These are phyloP conservation scores for Bicyclus anynana DNA, from an alignment of 1,140 invertebrate species.

Conservation along the genomic window DNA sequence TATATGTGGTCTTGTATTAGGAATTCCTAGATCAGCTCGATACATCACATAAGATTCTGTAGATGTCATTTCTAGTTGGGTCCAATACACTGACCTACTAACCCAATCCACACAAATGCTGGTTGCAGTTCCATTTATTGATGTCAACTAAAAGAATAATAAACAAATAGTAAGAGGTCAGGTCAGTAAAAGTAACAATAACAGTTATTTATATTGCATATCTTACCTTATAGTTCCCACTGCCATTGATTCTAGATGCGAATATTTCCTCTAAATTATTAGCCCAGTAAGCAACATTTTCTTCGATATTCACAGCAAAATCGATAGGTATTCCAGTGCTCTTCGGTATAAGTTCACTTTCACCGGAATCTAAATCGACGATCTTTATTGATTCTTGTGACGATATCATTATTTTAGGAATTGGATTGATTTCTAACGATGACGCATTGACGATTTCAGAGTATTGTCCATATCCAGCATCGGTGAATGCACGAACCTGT, in stretches of 20 bases:
- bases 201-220: background rate
- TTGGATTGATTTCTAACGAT: constrained; percentile 83
- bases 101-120: constrained; percentile 92
- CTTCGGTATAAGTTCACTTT: constrained; percentile 77
- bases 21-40: constrained; percentile 79
- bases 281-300: constrained; percentile 89
- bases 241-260: constrained; percentile 78
- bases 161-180: background rate
- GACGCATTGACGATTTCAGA: constrained; percentile 80
- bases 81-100: constrained; percentile 88
- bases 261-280: constrained; percentile 88
- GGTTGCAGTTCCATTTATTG: constrained; percentile 81
- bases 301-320: constrained; percentile 80
- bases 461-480: constrained; percentile 83
- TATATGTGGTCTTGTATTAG: constrained; percentile 66
- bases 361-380: constrained; percentile 84
- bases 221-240: constrained; percentile 67
- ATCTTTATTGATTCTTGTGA: constrained; percentile 84
- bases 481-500: constrained; percentile 87
- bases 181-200: background rate
- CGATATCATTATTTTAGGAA: constrained; percentile 87
- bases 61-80: constrained; percentile 78
- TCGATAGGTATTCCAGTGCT: constrained; percentile 81
- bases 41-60: constrained; percentile 74
- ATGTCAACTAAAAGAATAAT: constrained; percentile 42